Base-by-base conservation (phyloP, 1,140 invertebrate genomes). In the Dolichoris vasculosae region DNA sequence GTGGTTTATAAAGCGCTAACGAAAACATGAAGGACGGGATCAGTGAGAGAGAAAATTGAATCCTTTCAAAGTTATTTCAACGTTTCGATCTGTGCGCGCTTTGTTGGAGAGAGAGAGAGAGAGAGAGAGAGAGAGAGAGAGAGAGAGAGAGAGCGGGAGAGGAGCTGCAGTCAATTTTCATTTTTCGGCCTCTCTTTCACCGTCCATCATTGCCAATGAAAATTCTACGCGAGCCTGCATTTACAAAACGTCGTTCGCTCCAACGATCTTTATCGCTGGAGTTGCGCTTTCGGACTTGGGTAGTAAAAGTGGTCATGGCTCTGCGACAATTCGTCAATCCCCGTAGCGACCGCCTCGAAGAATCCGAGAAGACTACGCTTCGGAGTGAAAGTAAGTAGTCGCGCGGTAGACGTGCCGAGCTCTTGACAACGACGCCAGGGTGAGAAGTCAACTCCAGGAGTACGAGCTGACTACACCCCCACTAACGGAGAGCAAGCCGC, bases 41-140 rank as follows among this genome's bases (percentile, higher is more conserved):
- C 85, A 80, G 64, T 75, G 82, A 80, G 76, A 83, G 77, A 55
- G 76, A 86, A 86, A 86, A 86, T 86, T 86, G 85, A 86, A 86
- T 86, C 82, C 85, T 83, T 83, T 83, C 64, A 83, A 86, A 86
- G 85, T 83, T 83, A 86, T 86, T 86, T 83, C 81, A 80, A 80
- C 85, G 38, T 86, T 86, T 83, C 76, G 76, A 83, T 83, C 69
- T 30, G 76, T 46, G 9, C 32, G 40, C 32, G 67, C 46, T 40
- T 59, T 30, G 30, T 55, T 43, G 23, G 6, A 55, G 80, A 48
- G 78, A 64, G 38, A 11, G 55, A n/a, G 43, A 51, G 46, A 35
- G 38, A 26, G 23, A 23, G 0, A 20, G 38, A 43, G 20, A n/a
- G 69, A 73, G 38, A 73, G 26, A 43, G 3, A 43, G 38, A 8